These are phyloP conservation scores for Ariolimax columbianus DNA, from an alignment of 2,888 invertebrate species.

Conservation along the genomic window DNA sequence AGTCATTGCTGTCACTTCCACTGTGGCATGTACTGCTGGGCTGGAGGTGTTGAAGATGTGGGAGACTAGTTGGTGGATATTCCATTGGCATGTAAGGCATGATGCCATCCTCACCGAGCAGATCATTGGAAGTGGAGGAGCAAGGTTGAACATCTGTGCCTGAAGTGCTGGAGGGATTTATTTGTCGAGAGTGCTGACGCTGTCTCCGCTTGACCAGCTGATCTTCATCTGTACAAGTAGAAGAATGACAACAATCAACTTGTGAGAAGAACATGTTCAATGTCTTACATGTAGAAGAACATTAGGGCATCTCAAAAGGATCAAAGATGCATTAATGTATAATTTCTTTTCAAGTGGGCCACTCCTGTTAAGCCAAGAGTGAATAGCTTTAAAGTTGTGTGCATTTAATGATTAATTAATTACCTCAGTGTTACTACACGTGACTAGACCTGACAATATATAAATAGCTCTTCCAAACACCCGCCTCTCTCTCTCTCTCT, in stretches of 20 bases:
- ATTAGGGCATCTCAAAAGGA: too few species aligned
- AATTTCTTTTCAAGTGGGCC: too few species aligned
- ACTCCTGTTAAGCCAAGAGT: too few species aligned
- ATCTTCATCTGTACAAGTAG: slow-evolving; percentile 64
- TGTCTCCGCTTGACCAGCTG: slow-evolving; percentile 70
- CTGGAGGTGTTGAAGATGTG: slow-evolving; percentile 23
- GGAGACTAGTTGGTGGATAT: background rate
- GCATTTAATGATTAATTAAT: too few species aligned
- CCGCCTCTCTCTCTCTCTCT: too few species aligned
- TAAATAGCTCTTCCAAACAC: too few species aligned
- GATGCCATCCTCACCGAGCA: background rate
- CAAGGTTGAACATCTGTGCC: slow-evolving; percentile 42
- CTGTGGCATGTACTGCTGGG: slow-evolving; percentile 32
- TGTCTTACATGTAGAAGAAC: too few species aligned
- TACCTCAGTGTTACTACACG: too few species aligned
- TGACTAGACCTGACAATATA: too few species aligned
- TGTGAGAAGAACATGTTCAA: too few species aligned
- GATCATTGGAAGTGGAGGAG: slow-evolving; percentile 46
- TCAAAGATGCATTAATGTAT: too few species aligned
- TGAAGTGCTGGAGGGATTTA: background rate
- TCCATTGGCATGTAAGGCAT: slow-evolving; percentile 10
- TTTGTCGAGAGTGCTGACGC: slow-evolving; percentile 42
- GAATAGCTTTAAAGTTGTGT: too few species aligned
- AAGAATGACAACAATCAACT: background rate
- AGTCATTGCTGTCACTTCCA: slow-evolving; percentile 41